Base-by-base conservation (phyloP, 2,113 vertebrate genomes). In the Aramus guarauna region DNA sequence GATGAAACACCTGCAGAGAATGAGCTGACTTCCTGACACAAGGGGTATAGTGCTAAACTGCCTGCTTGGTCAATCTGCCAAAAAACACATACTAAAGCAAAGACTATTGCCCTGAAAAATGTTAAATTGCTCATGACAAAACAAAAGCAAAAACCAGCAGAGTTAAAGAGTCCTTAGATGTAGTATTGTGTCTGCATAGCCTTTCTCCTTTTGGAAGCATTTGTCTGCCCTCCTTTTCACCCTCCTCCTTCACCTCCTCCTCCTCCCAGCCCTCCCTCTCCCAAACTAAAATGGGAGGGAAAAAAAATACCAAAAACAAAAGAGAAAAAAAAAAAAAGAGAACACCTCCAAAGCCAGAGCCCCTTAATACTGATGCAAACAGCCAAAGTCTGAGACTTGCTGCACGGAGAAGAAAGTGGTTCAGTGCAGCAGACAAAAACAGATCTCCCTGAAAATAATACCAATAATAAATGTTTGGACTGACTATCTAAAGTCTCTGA, bases 1-100 rank as follows among this genome's bases (percentile, higher is more conserved):
- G 97, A 94, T 52, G 97, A 97, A 97, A 97, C 98, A 98, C 97
- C 98, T 98, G 98, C 97, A 97, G 97, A 95, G 91, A 97, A 87
- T 79, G 90, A 97, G 91, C 96, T 93, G 96, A 94, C 94, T 98
- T 97, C 96, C 95, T 97, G 94, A 97, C 95, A 96, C 96, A 78
- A 85, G 80, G 62, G 83, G 88, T 85, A 89, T 62, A 68, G 96
- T 4, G 26, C 96, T 89, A 79, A 96, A 93, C 95, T 76, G 94
- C 78, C 94, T 94, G 96, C 75, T 90, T 91, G 84, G 80, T 93
- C 81, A 71, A 36, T 36, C 92, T 97, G 96, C 90, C 96, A 94
- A 73, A 80, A 86, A 91, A 76, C 6, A 59, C 79, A 79, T 86
- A 88, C 81, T 36, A 26, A 79, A 96, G 94, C 71, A 87, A 95